Percentiles rank a stretch among this genome's conserved stretches.
These are phyloP conservation scores for Chloroclystis v-ata DNA, from an alignment of 2,888 invertebrate genomes.

Conservation along the genomic window DNA sequence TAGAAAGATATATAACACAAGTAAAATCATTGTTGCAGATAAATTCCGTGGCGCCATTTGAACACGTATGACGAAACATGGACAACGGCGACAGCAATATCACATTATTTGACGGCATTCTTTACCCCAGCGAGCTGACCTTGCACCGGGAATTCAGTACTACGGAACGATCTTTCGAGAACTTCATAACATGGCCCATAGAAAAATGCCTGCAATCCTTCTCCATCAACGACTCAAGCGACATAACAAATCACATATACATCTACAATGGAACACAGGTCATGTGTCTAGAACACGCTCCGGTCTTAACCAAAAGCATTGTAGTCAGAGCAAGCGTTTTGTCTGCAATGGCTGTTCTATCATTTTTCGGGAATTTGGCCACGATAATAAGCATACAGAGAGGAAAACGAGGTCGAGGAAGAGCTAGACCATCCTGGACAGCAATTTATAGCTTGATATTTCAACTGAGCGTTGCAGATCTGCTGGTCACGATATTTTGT, in stretches of 20 bases:
- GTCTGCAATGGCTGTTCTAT: constrained; percentile 83
- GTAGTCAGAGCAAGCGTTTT: constrained; percentile 83
- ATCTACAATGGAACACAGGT: constrained; percentile 55
- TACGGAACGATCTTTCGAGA: constrained; percentile 35
- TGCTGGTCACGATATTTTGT: constrained; percentile 89
- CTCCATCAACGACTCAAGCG: constrained; percentile 47
- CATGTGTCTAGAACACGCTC: constrained; percentile 81
- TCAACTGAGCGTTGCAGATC: constrained; percentile 89
- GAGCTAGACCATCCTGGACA: constrained; percentile 81
- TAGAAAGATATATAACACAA: no score
- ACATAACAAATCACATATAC: constrained; percentile 42
- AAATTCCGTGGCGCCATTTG: constrained; percentile 23
- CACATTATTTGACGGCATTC: constrained; percentile 60
- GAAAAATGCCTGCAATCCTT: constrained; percentile 54
- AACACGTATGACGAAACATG: constrained; percentile 71
- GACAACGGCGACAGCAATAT: constrained; percentile 67
- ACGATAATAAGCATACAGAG: constrained; percentile 86
- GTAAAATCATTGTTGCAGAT: constrained; percentile 52
- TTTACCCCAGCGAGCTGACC: constrained; percentile 44
- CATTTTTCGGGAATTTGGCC: constrained; percentile 85
- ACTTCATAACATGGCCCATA: constrained; percentile 50
- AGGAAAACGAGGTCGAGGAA: constrained; percentile 77
- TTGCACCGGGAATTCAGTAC: constrained; percentile 43
- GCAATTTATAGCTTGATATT: constrained; percentile 87
- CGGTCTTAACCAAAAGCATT: constrained; percentile 80